Evolutionary conservation across 2,797 vertebrate species (phyloP).

Genomic region (Siniperca obscura): DNA sequence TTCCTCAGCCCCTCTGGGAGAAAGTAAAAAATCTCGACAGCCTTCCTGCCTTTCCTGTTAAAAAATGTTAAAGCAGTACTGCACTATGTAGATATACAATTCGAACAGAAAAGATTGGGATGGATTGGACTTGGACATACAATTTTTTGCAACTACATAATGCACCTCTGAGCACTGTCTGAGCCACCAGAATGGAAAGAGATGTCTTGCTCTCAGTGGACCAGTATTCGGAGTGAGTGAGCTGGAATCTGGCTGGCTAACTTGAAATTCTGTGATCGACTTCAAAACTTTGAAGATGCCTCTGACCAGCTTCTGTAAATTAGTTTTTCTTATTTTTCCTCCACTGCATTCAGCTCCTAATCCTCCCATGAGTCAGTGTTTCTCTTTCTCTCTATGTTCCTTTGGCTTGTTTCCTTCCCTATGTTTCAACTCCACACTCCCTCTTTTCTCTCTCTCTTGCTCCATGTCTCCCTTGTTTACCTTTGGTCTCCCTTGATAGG

Average conservation of each 20-base stretch:
- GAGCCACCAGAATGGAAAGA: constrained; percentile 26
- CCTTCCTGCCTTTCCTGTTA: constrained; percentile 13
- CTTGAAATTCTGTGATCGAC: constrained; percentile 65
- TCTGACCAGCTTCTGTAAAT: constrained; percentile 75
- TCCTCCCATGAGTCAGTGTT: constrained; percentile 75
- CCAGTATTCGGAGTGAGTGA: constrained; percentile 37
- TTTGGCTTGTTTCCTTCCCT: constrained; percentile 38
- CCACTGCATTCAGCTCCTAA: constrained; percentile 64
- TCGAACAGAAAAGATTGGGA: constrained; percentile 27
- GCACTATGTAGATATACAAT: constrained; percentile 36
- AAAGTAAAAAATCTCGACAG: constrained; percentile 33
- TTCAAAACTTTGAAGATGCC: constrained; percentile 66
- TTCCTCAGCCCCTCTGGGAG: constrained; percentile 16
- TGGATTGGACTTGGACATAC: constrained; percentile 33
- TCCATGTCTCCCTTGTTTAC: constrained; percentile 68
- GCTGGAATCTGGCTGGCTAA: constrained; percentile 45
- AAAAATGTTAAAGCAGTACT: constrained; percentile 41
- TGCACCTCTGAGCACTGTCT: not conserved
- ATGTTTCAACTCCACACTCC: constrained; percentile 47
- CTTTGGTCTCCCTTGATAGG: constrained; percentile 77
- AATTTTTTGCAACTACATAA: constrained; percentile 29
- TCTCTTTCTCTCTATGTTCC: constrained; percentile 49
- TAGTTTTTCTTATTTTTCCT: constrained; percentile 70
- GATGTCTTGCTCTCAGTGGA: constrained; percentile 46
- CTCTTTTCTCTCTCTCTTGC: constrained; percentile 38